Conservation (phyloP, 1,140 invertebrate genomes). For the Maniola jurtina region DNA sequence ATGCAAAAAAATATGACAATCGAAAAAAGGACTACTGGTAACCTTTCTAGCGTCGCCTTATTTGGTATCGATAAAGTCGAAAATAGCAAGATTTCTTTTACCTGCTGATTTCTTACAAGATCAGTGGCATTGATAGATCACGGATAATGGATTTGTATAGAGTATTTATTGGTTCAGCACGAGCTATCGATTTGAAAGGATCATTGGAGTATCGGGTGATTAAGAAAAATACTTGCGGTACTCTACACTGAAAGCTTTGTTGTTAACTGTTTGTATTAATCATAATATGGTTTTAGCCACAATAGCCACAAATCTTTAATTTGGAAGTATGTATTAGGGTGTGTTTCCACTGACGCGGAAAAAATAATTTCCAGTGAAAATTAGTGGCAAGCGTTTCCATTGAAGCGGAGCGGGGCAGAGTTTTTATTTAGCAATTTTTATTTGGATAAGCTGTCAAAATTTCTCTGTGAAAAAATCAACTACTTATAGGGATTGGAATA, state of each 20-base stretch:
- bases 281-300: background rate
- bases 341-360: no score
- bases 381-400: no score
- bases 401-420: no score
- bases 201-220: slow-evolving; percentile 13
- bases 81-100: slow-evolving; percentile 11
- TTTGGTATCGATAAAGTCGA: slow-evolving; percentile 17
- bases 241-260: background rate
- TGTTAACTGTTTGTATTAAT: background rate
- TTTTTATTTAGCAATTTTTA: no score
- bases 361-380: no score
- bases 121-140: slow-evolving; percentile 23
- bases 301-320: no score
- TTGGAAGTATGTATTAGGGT: no score
- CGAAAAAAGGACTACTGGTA: slow-evolving; percentile 21
- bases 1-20: slow-evolving; percentile 26
- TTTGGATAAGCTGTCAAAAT: no score
- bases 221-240: background rate
- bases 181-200: slow-evolving; percentile 35
- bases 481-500: no score
- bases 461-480: no score
- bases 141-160: slow-evolving; percentile 17
- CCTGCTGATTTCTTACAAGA: slow-evolving; percentile 17
- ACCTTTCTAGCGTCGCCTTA: slow-evolving; percentile 2
- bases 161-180: slow-evolving; percentile 23